Percentiles rank a stretch among this genome's conserved stretches.
Conservation (phyloP, 1,140 invertebrate genomes). For the Hypsibius dujardini region DNA sequence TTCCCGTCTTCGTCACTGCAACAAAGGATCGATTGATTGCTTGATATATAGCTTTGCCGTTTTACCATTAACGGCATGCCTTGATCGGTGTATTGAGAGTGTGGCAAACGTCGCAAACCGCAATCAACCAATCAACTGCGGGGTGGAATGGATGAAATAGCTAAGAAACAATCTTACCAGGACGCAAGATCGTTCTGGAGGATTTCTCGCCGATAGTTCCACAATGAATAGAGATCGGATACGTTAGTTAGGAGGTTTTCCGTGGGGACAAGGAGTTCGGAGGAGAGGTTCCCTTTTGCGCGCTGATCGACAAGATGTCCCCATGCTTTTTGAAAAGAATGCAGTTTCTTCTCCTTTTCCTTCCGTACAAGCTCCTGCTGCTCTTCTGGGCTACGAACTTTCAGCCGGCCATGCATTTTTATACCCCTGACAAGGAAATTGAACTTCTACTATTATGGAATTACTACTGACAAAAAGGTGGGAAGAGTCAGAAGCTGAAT, state of each 20-base stretch:
- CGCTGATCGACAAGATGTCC: constrained; percentile 37
- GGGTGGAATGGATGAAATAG: too few species aligned
- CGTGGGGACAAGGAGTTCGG: constrained; percentile 51
- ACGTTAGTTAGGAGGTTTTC: constrained; percentile 54
- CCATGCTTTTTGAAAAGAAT: constrained; percentile 14
- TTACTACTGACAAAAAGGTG: too few species aligned
- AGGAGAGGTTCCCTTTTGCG: constrained; percentile 46
- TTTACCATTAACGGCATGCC: too few species aligned
- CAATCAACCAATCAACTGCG: too few species aligned
- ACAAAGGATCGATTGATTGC: too few species aligned
- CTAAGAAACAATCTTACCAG: too few species aligned
- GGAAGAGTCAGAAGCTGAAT: too few species aligned
- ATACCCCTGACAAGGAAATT: too few species aligned
- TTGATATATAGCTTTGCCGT: too few species aligned
- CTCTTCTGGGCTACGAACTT: constrained; percentile 71
- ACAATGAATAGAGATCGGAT: constrained; percentile 75
- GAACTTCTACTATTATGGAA: too few species aligned
- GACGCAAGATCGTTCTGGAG: constrained; percentile 36
- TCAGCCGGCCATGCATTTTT: constrained; percentile 62
- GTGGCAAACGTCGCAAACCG: too few species aligned
- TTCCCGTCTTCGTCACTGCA: constrained; percentile 34
- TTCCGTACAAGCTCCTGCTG: constrained; percentile 63
- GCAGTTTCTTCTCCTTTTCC: constrained; percentile 56
- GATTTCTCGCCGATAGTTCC: constrained; percentile 79
- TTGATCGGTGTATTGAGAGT: too few species aligned